Conservation (phyloP, 2,888 invertebrate species). For the Nesidiocoris tenuis region DNA sequence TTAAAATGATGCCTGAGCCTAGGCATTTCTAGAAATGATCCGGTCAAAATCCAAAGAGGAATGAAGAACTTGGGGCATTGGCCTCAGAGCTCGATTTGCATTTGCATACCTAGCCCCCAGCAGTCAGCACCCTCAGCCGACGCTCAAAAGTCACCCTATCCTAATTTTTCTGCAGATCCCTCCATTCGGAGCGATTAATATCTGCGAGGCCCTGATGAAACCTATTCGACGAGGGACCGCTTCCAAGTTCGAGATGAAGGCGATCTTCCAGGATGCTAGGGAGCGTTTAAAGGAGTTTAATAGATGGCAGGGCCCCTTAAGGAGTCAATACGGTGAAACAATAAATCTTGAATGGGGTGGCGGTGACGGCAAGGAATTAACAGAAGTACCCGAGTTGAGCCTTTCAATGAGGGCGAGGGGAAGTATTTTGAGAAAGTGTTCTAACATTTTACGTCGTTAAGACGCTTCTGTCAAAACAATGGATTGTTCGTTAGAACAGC, state of each 20-base stretch:
- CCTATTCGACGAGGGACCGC: no score
- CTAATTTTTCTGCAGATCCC: conserved; percentile 12
- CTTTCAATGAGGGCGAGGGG: background rate
- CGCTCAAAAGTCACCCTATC: background rate
- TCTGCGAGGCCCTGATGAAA: conserved; percentile 25
- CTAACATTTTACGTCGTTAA: conserved; percentile 19
- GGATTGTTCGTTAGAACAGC: background rate
- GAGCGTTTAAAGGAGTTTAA: conserved; percentile 40
- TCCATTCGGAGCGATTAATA: conserved; percentile 24
- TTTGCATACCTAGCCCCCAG: conserved; percentile 33
- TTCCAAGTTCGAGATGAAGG: conserved; percentile 1
- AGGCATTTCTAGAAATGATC: no score
- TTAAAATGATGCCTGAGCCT: no score
- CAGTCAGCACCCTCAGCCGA: no score
- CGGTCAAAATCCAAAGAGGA: background rate
- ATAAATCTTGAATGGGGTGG: conserved; percentile 39
- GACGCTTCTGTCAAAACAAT: conserved; percentile 25
- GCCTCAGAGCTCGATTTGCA: background rate
- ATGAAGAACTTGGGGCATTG: background rate
- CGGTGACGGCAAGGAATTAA: conserved; percentile 39
- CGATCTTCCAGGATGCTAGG: conserved; percentile 13
- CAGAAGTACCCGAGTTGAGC: conserved; percentile 25
- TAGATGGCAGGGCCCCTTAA: conserved; percentile 34
- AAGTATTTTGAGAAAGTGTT: background rate
- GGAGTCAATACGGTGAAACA: conserved; percentile 40